Conservation (phyloP, 2,113 vertebrate species). For the rabbit (Oryctolagus cuniculus) region DNA sequence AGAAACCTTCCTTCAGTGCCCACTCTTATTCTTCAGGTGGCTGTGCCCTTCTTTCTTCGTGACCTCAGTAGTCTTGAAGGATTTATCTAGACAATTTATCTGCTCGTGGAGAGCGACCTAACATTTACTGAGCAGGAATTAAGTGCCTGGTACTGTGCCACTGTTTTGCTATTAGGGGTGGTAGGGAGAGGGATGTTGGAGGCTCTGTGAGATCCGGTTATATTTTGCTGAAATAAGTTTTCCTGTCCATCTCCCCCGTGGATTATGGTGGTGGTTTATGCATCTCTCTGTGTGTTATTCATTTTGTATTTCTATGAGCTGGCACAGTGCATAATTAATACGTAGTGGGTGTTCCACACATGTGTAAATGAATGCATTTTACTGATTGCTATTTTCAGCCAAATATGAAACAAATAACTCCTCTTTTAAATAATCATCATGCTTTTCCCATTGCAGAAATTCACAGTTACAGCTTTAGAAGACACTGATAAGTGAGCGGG, state of each 20-base stretch:
- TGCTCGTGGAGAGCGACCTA: not conserved
- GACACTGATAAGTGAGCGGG: not conserved
- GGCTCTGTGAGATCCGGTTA: not conserved
- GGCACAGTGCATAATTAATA: slow-evolving; percentile 49
- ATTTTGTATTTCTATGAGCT: not conserved
- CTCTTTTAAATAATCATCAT: slow-evolving; percentile 37
- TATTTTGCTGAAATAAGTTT: slow-evolving; percentile 39
- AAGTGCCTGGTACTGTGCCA: not conserved
- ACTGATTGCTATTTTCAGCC: slow-evolving; percentile 36
- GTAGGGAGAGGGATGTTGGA: not conserved
- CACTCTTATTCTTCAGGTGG: not conserved
- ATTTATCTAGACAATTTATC: not conserved
- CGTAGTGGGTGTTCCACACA: not conserved
- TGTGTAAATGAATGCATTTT: slow-evolving; percentile 37
- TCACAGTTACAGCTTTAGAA: slow-evolving; percentile 32
- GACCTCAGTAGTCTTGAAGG: not conserved
- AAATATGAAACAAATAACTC: slow-evolving; percentile 55
- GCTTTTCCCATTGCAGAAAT: slow-evolving; percentile 11
- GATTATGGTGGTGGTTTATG: not conserved
- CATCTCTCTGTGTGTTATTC: slow-evolving; percentile 5
- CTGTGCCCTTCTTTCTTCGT: not conserved
- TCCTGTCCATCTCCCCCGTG: not conserved
- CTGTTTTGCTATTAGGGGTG: slow-evolving; percentile 1
- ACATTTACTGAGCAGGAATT: not conserved
- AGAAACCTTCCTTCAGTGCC: not conserved